Evolutionary conservation across 2,797 vertebrate species (phyloP), one percentile per base, ranked within the genome.

Genomic region (Cyprinella venusta): DNA sequence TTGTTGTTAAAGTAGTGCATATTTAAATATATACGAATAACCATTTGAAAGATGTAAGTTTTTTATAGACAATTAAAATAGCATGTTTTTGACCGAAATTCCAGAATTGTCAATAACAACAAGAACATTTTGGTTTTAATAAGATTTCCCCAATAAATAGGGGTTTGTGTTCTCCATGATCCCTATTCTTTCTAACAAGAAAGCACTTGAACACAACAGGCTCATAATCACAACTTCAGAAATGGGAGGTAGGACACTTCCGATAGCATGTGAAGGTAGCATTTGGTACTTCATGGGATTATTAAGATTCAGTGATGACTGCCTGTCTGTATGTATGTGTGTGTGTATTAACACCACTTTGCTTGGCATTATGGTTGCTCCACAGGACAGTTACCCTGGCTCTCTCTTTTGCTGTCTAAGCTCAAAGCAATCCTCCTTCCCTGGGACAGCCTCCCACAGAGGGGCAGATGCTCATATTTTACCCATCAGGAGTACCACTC

Each of bases 391-490:
- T 91, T 91, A 89, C 88, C 90, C 89, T 80, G 90, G 88, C 90
- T 88, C 86, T 91, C 88, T 85, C 87, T 93, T 93, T 91, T 82
- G 91, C 93, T 94, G 91, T 79, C 91, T 94, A 91, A 92, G 92
- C 93, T 92, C 87, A 92, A 93, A 89, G 89, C 86, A 87, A 88
- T 91, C 90, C 91, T 92, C 88, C 83, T 90, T 91, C 90, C 81
- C 82, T 81, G 91, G 92, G 91, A 94, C 90, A 87, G 86, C 90
- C 90, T 90, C 93, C 92, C 92, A 91, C 92, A 89, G 92, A 91
- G 93, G 91, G 90, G 83, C 94, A 95, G 93, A 94, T 95, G 93
- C 92, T 93, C 90, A 90, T 87, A 81, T 89, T 91, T 90, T 91
- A 87, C 92, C 90, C 89, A 90, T 80, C 74, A 89, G 91, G 92